Evolutionary conservation across 2,888 invertebrate genomes (phyloP).

Genomic region (Drosophila kambysellisi): DNA sequence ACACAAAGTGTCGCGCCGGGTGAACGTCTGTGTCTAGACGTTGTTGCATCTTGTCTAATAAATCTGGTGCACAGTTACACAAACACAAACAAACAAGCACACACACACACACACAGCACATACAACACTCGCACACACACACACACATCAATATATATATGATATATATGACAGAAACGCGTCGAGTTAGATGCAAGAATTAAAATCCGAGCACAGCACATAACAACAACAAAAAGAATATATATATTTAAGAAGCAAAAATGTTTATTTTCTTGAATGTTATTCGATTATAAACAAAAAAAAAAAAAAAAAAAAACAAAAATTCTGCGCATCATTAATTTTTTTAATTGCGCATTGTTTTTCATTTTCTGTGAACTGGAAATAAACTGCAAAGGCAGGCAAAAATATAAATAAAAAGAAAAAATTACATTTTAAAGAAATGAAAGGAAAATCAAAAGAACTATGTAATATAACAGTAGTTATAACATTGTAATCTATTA

Average conservation of each 20-base stretch:
- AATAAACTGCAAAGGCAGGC: neutral
- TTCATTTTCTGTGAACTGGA: constrained; percentile 24
- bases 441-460: constrained; percentile 9
- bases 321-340: neutral
- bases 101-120: neutral
- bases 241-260: neutral
- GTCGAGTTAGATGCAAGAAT: constrained; percentile 1
- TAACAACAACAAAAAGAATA: neutral
- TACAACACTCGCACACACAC: neutral
- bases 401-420: neutral
- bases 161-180: constrained; percentile 3
- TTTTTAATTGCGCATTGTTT: neutral
- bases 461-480: constrained; percentile 33
- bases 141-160: neutral
- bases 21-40: neutral
- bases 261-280: neutral
- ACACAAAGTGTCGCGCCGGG: constrained; percentile 10
- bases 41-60: constrained; percentile 8
- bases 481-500: constrained; percentile 38
- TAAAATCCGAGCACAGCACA: constrained; percentile 18
- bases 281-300: constrained; percentile 2
- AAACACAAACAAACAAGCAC: neutral
- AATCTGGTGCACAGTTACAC: constrained; percentile 26
- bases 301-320: neutral
- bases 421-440: neutral